Conservation (phyloP, 53 echinoderm and acorn worm genomes). For the Mesocentrotus franciscanus region DNA sequence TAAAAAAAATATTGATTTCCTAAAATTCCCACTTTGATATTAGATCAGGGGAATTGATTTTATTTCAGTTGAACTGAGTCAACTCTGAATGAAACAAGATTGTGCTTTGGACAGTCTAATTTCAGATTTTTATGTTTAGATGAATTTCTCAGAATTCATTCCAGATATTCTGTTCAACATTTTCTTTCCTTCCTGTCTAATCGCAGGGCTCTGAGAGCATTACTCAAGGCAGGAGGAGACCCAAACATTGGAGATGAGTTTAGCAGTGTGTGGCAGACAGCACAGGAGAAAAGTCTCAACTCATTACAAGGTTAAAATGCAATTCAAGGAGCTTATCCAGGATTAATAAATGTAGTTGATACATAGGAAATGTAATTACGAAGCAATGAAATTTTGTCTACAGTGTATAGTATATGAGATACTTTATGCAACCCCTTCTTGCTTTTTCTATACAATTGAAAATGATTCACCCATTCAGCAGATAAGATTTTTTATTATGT, state of each 20-base stretch:
- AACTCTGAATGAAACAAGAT: no score
- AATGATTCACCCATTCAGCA: neutral
- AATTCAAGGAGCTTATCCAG: neutral
- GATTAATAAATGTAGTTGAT: neutral
- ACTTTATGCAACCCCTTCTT: neutral
- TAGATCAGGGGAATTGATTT: no score
- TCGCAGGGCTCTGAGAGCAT: conserved; percentile 64
- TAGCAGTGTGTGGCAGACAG: conserved; percentile 83
- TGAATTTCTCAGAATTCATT: neutral
- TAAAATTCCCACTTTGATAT: no score
- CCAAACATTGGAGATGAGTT: conserved; percentile 95
- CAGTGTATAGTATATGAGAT: neutral
- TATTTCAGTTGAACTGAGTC: no score
- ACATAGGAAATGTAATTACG: neutral
- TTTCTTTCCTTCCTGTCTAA: neutral
- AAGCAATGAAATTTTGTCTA: neutral
- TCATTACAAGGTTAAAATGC: conserved; percentile 82
- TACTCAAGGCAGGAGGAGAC: conserved; percentile 89
- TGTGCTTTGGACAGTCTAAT: no score
- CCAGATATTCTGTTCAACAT: neutral
- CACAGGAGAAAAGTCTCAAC: conserved; percentile 83
- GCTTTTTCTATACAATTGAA: neutral
- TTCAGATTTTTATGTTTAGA: neutral
- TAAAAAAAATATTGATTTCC: no score
- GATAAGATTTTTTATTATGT: neutral